A percentile compares a stretch with the other conserved stretches of the same genome.
phyloP scores from a whole-genome alignment of 2,113 vertebrate species.

The Chionodraco myersi region DNA sequence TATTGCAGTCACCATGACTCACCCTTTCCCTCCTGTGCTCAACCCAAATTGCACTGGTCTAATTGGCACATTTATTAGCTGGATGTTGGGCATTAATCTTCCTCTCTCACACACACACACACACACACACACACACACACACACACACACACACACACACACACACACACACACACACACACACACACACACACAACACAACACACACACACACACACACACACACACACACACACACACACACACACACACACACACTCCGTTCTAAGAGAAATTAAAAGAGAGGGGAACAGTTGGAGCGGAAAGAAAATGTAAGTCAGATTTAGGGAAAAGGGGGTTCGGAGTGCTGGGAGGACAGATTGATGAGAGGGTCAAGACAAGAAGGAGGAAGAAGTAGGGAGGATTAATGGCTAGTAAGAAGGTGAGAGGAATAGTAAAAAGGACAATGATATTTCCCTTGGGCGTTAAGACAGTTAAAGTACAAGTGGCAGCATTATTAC shows the following conservation, averaged over 20 bases:
- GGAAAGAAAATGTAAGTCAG: too few species aligned
- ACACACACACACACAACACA: conserved; percentile 2
- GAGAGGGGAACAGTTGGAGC: too few species aligned
- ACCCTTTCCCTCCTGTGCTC: not conserved
- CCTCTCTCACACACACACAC: conserved; percentile 3
- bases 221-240: not conserved
- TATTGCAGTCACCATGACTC: not conserved
- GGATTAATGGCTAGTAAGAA: too few species aligned
- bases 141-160: too few species aligned
- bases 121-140: too few species aligned
- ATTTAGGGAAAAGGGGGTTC: too few species aligned
- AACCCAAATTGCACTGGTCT: conserved; percentile 25
- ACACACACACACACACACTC: too few species aligned
- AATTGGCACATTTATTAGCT: conserved; percentile 68
- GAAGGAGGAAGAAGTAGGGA: too few species aligned
- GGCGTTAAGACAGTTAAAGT: not conserved
- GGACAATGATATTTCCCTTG: not conserved
- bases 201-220: not conserved
- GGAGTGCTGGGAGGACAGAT: too few species aligned
- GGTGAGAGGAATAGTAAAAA: too few species aligned
- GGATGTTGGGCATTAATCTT: conserved; percentile 43
- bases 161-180: not conserved
- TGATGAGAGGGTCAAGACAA: too few species aligned
- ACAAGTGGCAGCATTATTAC: not conserved
- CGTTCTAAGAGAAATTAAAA: too few species aligned